These are phyloP conservation scores for Chelidonichthys spinosus DNA, from an alignment of 2,797 vertebrate genomes.

Conservation along the genomic window DNA sequence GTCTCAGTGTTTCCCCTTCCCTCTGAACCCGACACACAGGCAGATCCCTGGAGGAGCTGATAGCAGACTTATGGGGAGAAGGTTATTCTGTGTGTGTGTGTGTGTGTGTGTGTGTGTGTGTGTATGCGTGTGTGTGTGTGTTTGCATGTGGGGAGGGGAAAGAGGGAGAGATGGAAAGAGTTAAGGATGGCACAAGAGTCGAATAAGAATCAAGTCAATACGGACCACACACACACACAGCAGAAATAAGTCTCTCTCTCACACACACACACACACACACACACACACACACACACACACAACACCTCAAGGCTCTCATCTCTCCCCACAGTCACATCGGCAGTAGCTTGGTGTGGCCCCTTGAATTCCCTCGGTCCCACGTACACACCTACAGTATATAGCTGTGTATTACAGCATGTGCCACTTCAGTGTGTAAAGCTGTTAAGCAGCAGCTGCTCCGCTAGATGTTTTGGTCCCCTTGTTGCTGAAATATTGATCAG, in stretches of 20 bases:
- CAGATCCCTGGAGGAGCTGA: conserved; percentile 48
- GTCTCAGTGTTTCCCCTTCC: conserved; percentile 9
- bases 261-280: conserved; percentile 39
- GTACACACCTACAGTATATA: conserved; percentile 14
- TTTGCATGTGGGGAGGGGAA: conserved; percentile 11
- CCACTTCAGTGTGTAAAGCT: conserved; percentile 72
- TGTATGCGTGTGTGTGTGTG: conserved; percentile 3
- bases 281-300: conserved; percentile 26
- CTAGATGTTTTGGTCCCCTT: conserved; percentile 80
- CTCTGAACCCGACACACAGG: conserved; percentile 23
- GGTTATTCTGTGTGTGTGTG: conserved; percentile 14
- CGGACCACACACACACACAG: conserved; percentile 3
- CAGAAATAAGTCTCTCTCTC: conserved; percentile 32
- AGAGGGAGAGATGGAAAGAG: conserved; percentile 26
- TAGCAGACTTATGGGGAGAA: conserved; percentile 53
- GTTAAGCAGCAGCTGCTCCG: conserved; percentile 82
- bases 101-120: conserved; percentile 13
- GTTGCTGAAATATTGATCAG: conserved; percentile 87
- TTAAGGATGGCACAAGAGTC: conserved; percentile 26
- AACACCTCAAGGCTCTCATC: conserved; percentile 55
- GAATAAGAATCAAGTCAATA: conserved; percentile 43
- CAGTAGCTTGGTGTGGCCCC: conserved; percentile 46
- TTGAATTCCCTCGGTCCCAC: conserved; percentile 48
- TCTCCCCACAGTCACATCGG: conserved; percentile 58
- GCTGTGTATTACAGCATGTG: conserved; percentile 59